These are phyloP conservation scores for Plebejus melissa DNA, from an alignment of 2,888 invertebrate species.

Conservation along the genomic window DNA sequence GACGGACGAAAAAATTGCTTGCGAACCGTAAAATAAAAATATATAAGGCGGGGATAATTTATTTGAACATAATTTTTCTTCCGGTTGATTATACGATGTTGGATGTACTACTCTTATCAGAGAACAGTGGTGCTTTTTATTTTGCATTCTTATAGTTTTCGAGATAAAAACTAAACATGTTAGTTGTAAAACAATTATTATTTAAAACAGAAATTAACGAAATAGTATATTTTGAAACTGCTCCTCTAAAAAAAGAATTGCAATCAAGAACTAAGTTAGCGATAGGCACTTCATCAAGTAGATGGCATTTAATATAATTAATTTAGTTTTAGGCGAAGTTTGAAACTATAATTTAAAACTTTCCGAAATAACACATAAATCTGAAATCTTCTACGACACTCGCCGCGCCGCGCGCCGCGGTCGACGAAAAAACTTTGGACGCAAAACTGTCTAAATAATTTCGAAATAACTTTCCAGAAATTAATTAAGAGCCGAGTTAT, in stretches of 20 bases:
- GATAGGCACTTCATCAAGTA: neutral
- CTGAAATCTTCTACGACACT: conserved; percentile 16
- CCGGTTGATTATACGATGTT: neutral
- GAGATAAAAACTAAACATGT: neutral
- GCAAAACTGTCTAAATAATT: conserved; percentile 22
- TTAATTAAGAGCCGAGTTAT: conserved; percentile 15
- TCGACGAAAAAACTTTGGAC: conserved; percentile 17
- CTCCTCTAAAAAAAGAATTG: neutral
- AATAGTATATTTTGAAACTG: neutral
- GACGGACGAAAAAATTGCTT: conserved; percentile 25
- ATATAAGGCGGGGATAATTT: conserved; percentile 13
- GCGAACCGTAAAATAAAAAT: conserved; percentile 14
- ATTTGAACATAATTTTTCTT: conserved; percentile 18
- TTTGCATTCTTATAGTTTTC: neutral
- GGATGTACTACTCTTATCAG: neutral
- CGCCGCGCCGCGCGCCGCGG: conserved; percentile 5
- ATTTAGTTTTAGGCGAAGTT: conserved; percentile 9
- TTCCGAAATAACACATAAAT: conserved; percentile 26
- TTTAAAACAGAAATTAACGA: neutral
- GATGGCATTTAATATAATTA: conserved; percentile 5
- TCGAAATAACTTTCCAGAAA: conserved; percentile 16
- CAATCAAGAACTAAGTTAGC: neutral
- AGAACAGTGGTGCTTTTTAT: neutral
- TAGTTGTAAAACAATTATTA: no score
- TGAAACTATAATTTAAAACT: conserved; percentile 26